Evolutionary conservation across 1,140 invertebrate species (phyloP).

Genomic region (Coelopa frigida): DNA sequence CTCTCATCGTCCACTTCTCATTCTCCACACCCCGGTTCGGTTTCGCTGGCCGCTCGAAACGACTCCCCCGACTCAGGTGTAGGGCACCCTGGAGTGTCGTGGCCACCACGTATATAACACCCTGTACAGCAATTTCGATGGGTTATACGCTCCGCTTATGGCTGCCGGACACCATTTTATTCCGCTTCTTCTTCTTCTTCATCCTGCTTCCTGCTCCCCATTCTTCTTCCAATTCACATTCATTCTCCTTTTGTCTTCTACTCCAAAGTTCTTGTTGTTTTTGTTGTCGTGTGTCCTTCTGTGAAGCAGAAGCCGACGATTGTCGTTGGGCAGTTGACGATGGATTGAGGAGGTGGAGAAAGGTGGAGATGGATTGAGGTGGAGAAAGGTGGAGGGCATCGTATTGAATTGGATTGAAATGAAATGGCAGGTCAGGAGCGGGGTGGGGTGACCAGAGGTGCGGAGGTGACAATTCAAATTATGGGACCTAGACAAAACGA

Average conservation of each 20-base stretch:
- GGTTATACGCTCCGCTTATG: constrained; percentile 22
- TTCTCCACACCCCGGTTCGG: constrained; percentile 2
- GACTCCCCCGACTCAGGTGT: constrained; percentile 44
- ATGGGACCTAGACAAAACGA: too few relatives aligned
- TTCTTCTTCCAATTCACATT: neutral
- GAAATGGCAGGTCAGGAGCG: too few relatives aligned
- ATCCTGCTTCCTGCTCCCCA: too few relatives aligned
- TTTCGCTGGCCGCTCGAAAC: constrained; percentile 24
- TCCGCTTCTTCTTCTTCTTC: neutral
- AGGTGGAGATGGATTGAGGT: too few relatives aligned
- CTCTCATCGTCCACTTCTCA: neutral
- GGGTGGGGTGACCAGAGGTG: too few relatives aligned
- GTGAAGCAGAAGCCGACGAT: too few relatives aligned
- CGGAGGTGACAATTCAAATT: too few relatives aligned
- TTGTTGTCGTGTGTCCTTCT: too few relatives aligned
- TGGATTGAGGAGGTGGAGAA: too few relatives aligned
- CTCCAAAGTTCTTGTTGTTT: neutral
- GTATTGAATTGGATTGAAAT: too few relatives aligned
- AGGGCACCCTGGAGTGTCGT: constrained; percentile 45
- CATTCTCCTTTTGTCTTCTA: neutral
- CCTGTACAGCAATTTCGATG: constrained; percentile 42
- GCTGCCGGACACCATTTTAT: neutral
- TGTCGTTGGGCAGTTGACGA: too few relatives aligned
- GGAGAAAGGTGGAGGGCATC: too few relatives aligned
- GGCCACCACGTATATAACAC: constrained; percentile 42